Base-by-base conservation (phyloP, 2,113 vertebrate species). In the Panurus biarmicus region DNA sequence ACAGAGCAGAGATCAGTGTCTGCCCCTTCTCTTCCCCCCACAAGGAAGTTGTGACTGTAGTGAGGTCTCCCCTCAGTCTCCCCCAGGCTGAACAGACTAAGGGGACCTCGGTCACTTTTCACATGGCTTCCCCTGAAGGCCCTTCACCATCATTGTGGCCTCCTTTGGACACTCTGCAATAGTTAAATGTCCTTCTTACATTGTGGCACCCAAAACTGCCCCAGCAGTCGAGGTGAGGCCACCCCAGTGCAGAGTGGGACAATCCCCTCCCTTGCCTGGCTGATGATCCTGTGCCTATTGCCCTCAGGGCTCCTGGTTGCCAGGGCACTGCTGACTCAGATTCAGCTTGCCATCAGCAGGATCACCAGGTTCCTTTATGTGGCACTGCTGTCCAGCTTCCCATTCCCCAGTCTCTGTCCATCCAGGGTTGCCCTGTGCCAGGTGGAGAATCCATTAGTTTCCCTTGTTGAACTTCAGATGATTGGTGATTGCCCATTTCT, bases 101-200 rank as follows among this genome's bases (percentile, higher is more conserved):
- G 28, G 28, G 28, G n/a, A 5, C 48, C 58, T 47, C 58, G 28
- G 58, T 0, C 4, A 1, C 58, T 47, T 11, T 40, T 54, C 40
- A 54, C 2, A 33, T 1, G 0, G 26, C 19, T 38, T 61, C 24
- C 1, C 10, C 36, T 61, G 25, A 31, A 1, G 13, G 21, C 16
- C 5, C 22, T 72, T 36, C 48, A 36, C 17, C 17, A 9, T 36
- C 21, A 0, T 51, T 0, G 0, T 4, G 9, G 1, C 21, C 10
- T 31, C 6, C 26, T 12, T 53, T 83, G 56, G 21, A 25, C 17
- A 4, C 25, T 50, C 28, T 50, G 2, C 2, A 44, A 2, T 2
- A 44, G 24, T 16, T 61, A 13, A 18, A 70, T 5, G 2, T 7
- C 12, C 6, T 51, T 44, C 3, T 10, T 19, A 5, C 0, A 11